Evolutionary conservation across 1,140 invertebrate species (phyloP).

Genomic region (Sitobion miscanthi): DNA sequence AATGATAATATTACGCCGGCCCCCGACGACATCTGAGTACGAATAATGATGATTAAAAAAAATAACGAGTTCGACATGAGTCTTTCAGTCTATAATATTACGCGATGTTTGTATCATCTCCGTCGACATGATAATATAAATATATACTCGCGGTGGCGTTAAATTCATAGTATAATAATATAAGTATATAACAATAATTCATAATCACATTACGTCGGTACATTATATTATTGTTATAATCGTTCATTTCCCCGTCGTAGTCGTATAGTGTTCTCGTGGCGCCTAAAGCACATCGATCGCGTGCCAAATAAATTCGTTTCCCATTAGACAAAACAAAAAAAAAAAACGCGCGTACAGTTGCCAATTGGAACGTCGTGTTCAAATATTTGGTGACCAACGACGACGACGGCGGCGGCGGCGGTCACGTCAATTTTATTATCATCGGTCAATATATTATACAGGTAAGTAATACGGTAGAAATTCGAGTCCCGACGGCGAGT

Average conservation of each 20-base stretch:
- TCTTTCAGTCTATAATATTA: neutral
- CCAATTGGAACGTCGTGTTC: conserved; percentile 19
- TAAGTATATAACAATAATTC: neutral
- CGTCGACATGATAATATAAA: neutral
- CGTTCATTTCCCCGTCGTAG: neutral
- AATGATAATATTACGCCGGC: neutral
- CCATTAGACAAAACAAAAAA: conserved; percentile 41
- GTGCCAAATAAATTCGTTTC: conserved; percentile 38
- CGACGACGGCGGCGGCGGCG: no score
- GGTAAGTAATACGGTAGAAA: neutral
- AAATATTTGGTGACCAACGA: neutral
- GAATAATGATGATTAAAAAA: conserved; percentile 12
- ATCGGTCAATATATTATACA: neutral
- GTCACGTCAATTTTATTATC: neutral
- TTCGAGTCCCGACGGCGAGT: neutral
- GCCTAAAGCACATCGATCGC: neutral
- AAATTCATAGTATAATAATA: no score
- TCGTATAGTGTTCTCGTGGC: neutral
- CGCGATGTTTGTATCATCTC: neutral
- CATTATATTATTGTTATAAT: neutral
- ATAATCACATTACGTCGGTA: neutral
- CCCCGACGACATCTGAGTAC: neutral
- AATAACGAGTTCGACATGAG: neutral
- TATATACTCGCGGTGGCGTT: no score
- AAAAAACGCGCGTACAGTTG: conserved; percentile 23